Evolutionary conservation across 2,113 vertebrate species (phyloP).

Genomic region (Sinocyclocheilus anophthalmus): DNA sequence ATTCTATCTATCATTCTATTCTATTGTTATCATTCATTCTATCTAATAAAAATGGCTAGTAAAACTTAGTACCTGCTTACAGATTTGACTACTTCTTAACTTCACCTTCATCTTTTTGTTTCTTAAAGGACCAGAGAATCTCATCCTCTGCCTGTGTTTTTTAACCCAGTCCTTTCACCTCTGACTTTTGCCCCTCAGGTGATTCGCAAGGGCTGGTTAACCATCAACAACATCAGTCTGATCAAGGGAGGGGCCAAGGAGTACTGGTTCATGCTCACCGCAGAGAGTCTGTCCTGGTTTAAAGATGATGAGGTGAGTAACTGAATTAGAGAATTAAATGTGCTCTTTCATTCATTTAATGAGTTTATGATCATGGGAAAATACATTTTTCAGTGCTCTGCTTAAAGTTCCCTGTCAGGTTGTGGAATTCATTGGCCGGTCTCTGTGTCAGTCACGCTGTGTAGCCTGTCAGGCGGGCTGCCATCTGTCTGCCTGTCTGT

Average conservation of each 20-base stretch:
- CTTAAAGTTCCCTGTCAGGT: conserved; percentile 9
- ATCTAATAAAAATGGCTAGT: not conserved
- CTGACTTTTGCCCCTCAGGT: conserved; percentile 75
- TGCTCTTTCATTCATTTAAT: conserved; percentile 7
- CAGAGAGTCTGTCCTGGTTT: conserved; percentile 86
- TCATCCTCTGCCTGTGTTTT: conserved; percentile 30
- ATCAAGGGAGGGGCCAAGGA: conserved; percentile 85
- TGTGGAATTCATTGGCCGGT: not conserved
- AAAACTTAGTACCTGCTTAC: not conserved
- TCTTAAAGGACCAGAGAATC: conserved; percentile 22
- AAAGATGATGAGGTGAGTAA: conserved; percentile 84
- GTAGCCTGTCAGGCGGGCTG: conserved; percentile 88
- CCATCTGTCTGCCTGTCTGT: conserved; percentile 99
- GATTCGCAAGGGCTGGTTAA: conserved; percentile 91
- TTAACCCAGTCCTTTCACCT: conserved; percentile 20
- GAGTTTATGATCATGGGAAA: not conserved
- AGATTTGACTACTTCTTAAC: not conserved
- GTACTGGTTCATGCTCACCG: conserved; percentile 86
- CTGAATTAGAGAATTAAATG: not conserved
- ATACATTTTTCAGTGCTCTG: not conserved
- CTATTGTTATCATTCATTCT: not conserved
- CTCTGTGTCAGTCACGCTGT: conserved; percentile 52
- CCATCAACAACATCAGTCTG: conserved; percentile 85
- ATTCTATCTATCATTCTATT: not conserved
- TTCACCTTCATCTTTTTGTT: not conserved